Percentiles rank a stretch among this genome's conserved stretches.
Conservation (phyloP, 2,888 invertebrate genomes). For the Epistrophella euchroma region DNA sequence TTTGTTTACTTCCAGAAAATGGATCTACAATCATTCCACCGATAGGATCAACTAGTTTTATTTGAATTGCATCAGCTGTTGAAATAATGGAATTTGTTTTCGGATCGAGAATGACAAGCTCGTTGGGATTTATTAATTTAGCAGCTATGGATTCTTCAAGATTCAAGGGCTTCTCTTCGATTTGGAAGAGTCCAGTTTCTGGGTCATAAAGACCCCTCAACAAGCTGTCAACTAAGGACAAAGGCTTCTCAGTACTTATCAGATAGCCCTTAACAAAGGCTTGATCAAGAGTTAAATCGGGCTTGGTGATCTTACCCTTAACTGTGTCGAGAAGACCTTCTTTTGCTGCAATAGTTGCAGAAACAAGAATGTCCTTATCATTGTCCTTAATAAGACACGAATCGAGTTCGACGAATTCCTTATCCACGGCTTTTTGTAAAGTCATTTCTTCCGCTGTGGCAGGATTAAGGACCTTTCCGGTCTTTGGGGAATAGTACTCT, state of each 20-base stretch:
- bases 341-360: slow-evolving; percentile 89
- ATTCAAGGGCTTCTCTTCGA: slow-evolving; percentile 88
- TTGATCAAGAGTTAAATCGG: slow-evolving; percentile 89
- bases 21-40: slow-evolving; percentile 92
- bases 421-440: slow-evolving; percentile 89
- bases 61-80: slow-evolving; percentile 90
- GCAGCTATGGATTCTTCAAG: slow-evolving; percentile 90
- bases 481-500: slow-evolving; percentile 90
- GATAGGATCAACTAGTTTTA: slow-evolving; percentile 91
- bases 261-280: slow-evolving; percentile 93
- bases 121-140: slow-evolving; percentile 90
- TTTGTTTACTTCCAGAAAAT: slow-evolving; percentile 89
- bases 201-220: slow-evolving; percentile 92
- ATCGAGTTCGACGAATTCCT: slow-evolving; percentile 89
- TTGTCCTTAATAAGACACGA: slow-evolving; percentile 90
- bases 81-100: slow-evolving; percentile 92
- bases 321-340: slow-evolving; percentile 89
- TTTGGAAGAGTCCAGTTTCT: slow-evolving; percentile 88
- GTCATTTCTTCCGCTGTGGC: slow-evolving; percentile 90
- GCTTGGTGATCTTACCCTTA: slow-evolving; percentile 88
- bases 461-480: slow-evolving; percentile 91
- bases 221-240: slow-evolving; percentile 92
- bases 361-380: slow-evolving; percentile 87
- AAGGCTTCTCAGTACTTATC: slow-evolving; percentile 90
- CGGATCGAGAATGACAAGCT: slow-evolving; percentile 92